Evolutionary conservation across 2,113 vertebrate species (phyloP), one percentile per base, ranked within the genome.

Genomic region (Patagioenas fasciata): DNA sequence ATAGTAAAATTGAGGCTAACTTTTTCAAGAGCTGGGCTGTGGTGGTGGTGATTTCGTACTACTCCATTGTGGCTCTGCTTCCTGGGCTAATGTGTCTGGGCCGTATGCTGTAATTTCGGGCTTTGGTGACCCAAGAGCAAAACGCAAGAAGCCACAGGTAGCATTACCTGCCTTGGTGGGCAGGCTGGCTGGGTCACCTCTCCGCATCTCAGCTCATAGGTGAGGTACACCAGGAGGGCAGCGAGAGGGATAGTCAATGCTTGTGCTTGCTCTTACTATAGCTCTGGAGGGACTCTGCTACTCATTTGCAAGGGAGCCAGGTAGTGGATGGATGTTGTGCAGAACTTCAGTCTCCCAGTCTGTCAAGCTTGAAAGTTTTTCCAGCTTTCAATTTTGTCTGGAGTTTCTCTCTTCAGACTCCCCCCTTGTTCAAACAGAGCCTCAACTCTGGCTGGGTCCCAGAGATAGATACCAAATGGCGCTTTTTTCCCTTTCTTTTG

Each of bases 391-490:
- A 92, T 97, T 96, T 92, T 89, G 93, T 93, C 93, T 94, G 93
- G 95, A 97, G 79, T 96, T 94, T 97, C 95, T 90, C 88, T 96
- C 95, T 95, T 91, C 95, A 95, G 92, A 96, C 65, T 96, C 91
- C 94, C 94, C 79, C 91, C 82, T 96, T 94, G 93, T 92, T 96
- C 91, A 93, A 96, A 94, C 86, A 88, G 94, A 96, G 95, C 92
- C 91, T 94, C 95, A 95, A 89, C 95, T 95, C 97, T 97, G 96
- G 97, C 96, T 96, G 75, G 82, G 94, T 93, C 95, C 97, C 97
- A 97, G 96, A 95, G 93, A 96, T 95, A 97, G 96, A 96, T 91
- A 97, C 96, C 97, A 97, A 97, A 97, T 97, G 97, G 96, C 9
- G 94, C 92, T 97, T 97, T 97, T 96, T 95, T 95, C 89, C 91